phyloP scores from a whole-genome alignment of 1,140 invertebrate species.

The Danaus plexippus region DNA sequence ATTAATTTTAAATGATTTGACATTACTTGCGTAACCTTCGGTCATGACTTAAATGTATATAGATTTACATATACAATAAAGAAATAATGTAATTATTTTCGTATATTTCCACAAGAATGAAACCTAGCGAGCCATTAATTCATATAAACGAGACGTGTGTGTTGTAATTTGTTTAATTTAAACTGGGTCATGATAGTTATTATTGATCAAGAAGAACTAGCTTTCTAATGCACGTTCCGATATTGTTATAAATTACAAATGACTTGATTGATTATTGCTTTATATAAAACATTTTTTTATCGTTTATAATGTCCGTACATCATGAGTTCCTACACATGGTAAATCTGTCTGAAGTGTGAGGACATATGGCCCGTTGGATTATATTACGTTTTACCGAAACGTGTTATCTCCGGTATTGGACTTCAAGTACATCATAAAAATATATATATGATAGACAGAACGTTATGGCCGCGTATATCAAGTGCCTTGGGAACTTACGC shows the following conservation, averaged over 20 bases:
- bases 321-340: too few relatives aligned
- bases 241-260: conserved; percentile 1
- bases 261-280: neutral
- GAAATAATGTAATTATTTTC: too few relatives aligned
- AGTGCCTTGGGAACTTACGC: conserved; percentile 43
- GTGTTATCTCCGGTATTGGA: conserved; percentile 56
- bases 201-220: conserved; percentile 43
- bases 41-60: neutral
- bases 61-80: too few relatives aligned
- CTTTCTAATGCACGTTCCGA: conserved; percentile 1
- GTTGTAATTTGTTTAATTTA: conserved; percentile 33
- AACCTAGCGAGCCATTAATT: conserved; percentile 29
- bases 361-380: conserved; percentile 49
- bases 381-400: conserved; percentile 45
- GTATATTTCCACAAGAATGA: too few relatives aligned
- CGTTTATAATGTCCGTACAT: too few relatives aligned
- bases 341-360: conserved; percentile 8
- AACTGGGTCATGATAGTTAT: conserved; percentile 59
- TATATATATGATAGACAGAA: conserved; percentile 33
- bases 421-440: conserved; percentile 54
- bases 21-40: conserved; percentile 17
- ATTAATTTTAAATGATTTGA: conserved; percentile 16
- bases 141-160: conserved; percentile 41
- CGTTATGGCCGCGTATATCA: conserved; percentile 26
- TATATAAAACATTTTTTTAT: too few relatives aligned